These are phyloP conservation scores for Passer domesticus DNA, from an alignment of 2,113 vertebrate species.

Conservation along the genomic window DNA sequence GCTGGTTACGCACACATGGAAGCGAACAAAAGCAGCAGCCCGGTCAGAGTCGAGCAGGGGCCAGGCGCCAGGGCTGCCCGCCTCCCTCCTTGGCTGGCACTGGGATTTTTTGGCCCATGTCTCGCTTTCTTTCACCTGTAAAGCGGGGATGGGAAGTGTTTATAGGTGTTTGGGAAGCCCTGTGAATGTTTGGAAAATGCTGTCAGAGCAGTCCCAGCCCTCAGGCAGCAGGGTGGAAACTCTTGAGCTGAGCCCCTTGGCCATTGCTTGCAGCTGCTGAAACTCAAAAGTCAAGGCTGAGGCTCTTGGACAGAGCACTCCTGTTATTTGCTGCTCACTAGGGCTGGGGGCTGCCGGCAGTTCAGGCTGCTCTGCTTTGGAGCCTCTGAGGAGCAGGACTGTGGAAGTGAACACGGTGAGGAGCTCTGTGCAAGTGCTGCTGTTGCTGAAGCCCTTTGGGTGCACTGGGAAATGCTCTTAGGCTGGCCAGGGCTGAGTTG, in stretches of 20 bases:
- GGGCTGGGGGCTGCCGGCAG: background rate
- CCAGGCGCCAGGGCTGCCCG: background rate
- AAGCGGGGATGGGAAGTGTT: background rate
- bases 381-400: background rate
- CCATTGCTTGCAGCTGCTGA: background rate
- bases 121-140: background rate
- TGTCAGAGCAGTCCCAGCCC: background rate
- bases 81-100: background rate
- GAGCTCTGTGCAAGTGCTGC: background rate
- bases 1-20: background rate
- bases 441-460: background rate
- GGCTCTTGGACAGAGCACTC: background rate
- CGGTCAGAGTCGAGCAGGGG: background rate
- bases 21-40: constrained; percentile 16
- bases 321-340: accelerated
- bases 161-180: background rate
- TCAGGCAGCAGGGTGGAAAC: background rate
- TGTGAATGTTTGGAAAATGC: background rate
- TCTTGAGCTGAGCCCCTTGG: background rate
- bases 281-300: background rate
- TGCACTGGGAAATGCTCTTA: background rate
- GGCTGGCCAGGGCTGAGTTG: background rate
- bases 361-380: background rate
- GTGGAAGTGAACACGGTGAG: accelerated
- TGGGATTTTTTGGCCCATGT: background rate